Conservation (phyloP, 37 sponge, comb jelly and placozoan species). For the Tethya wilhelma region DNA sequence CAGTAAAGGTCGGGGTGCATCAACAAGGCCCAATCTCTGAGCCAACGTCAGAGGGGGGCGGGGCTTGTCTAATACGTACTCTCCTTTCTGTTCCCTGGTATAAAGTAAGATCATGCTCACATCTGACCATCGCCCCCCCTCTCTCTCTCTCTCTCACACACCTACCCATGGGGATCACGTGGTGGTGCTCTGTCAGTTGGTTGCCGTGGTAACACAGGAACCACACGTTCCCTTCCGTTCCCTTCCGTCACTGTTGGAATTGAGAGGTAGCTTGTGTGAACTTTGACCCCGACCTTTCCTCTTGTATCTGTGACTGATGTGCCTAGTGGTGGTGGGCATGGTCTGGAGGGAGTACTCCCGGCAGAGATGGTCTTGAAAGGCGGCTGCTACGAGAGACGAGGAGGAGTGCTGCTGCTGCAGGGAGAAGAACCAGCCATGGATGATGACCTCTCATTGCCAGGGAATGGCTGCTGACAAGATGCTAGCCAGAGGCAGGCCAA, state of each 20-base stretch:
- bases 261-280: too few species aligned
- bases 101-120: too few species aligned
- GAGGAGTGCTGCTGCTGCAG: too few species aligned
- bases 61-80: slow-evolving; percentile 60
- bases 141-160: neutral
- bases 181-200: neutral
- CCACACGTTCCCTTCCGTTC: neutral
- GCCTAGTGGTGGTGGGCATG: too few species aligned
- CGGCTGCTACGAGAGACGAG: slow-evolving; percentile 61
- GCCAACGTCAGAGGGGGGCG: slow-evolving; percentile 81
- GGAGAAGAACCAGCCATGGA: too few species aligned
- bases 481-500: too few species aligned
- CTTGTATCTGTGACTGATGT: too few species aligned
- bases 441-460: too few species aligned
- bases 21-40: slow-evolving; percentile 85
- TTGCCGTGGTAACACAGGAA: neutral
- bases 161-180: neutral
- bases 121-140: too few species aligned
- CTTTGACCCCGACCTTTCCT: too few species aligned
- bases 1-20: slow-evolving; percentile 60
- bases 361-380: slow-evolving; percentile 77
- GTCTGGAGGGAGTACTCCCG: slow-evolving; percentile 16
- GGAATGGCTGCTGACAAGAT: too few species aligned
- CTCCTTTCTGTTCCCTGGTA: too few species aligned
- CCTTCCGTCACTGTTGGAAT: neutral